These are phyloP conservation scores for Ophiodon elongatus DNA, from an alignment of 2,113 vertebrate genomes.

Conservation along the genomic window DNA sequence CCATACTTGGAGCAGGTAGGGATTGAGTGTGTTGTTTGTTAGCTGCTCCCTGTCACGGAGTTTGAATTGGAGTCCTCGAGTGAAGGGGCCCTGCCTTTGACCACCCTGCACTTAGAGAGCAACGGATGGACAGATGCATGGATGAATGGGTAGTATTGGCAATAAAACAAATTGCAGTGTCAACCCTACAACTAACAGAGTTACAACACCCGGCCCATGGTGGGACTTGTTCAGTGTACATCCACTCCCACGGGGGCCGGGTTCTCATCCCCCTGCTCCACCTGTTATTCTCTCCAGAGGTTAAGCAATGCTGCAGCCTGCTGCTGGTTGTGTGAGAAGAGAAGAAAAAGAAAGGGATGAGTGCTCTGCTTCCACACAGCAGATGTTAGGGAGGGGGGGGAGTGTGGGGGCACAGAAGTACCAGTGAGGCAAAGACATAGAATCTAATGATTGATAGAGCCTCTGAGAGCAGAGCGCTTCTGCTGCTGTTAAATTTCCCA, in stretches of 20 bases:
- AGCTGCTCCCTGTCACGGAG: neutral
- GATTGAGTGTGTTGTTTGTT: neutral
- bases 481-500: slow-evolving; percentile 66
- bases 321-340: slow-evolving; percentile 45
- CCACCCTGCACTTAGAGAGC: neutral
- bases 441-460: slow-evolving; percentile 73
- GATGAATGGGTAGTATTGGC: slow-evolving; percentile 18
- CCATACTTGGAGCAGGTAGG: neutral
- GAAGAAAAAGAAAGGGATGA: slow-evolving; percentile 58
- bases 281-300: slow-evolving; percentile 48
- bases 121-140: slow-evolving; percentile 2
- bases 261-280: slow-evolving; percentile 28
- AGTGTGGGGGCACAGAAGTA: slow-evolving; percentile 65
- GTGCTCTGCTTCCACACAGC: slow-evolving; percentile 58
- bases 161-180: slow-evolving; percentile 48
- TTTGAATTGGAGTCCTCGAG: neutral
- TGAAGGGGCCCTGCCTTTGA: slow-evolving; percentile 1
- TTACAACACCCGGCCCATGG: slow-evolving; percentile 16
- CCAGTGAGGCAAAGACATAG: slow-evolving; percentile 65
- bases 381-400: slow-evolving; percentile 79
- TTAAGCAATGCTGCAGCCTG: slow-evolving; percentile 41
- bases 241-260: slow-evolving; percentile 47
- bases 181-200: slow-evolving; percentile 23
- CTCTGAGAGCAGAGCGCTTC: slow-evolving; percentile 56
- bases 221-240: slow-evolving; percentile 33